Percentiles rank a stretch among this genome's conserved stretches.
Conservation (phyloP, 1,140 invertebrate genomes). For the Dryas iulia region DNA sequence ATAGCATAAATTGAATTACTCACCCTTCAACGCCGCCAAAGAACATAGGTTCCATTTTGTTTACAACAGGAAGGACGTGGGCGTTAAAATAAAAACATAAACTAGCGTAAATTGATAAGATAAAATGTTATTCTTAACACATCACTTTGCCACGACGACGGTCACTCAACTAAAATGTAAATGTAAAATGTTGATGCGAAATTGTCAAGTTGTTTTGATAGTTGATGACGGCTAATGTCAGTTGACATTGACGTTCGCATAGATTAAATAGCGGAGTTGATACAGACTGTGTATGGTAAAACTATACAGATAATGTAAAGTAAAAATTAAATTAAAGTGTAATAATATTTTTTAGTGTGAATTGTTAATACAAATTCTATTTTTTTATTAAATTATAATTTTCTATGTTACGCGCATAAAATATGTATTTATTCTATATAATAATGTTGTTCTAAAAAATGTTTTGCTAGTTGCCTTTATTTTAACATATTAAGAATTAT, state of each 20-base stretch:
- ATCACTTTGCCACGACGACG: conserved; percentile 42
- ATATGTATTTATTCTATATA: too few relatives aligned
- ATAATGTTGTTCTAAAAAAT: too few relatives aligned
- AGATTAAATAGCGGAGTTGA: neutral
- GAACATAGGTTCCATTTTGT: conserved; percentile 51
- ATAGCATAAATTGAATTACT: conserved; percentile 31
- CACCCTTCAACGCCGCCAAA: conserved; percentile 73
- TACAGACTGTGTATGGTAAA: neutral
- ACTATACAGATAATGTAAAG: neutral
- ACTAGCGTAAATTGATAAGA: conserved; percentile 30
- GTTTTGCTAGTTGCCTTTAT: too few relatives aligned
- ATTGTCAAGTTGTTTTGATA: conserved; percentile 10
- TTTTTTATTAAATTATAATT: too few relatives aligned
- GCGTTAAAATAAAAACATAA: conserved; percentile 34
- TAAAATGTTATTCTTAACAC: conserved; percentile 25
- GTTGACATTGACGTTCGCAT: neutral
- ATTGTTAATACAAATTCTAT: too few relatives aligned
- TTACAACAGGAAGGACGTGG: conserved; percentile 29
- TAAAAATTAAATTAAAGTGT: too few relatives aligned
- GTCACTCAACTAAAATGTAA: conserved; percentile 33
- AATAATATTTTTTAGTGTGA: too few relatives aligned
- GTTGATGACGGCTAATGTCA: too few relatives aligned
- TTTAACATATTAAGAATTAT: too few relatives aligned
- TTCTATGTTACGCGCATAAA: too few relatives aligned
- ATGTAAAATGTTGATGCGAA: neutral